These are phyloP conservation scores for Lophotriccus pileatus DNA, from an alignment of 2,797 vertebrate species.

Conservation along the genomic window DNA sequence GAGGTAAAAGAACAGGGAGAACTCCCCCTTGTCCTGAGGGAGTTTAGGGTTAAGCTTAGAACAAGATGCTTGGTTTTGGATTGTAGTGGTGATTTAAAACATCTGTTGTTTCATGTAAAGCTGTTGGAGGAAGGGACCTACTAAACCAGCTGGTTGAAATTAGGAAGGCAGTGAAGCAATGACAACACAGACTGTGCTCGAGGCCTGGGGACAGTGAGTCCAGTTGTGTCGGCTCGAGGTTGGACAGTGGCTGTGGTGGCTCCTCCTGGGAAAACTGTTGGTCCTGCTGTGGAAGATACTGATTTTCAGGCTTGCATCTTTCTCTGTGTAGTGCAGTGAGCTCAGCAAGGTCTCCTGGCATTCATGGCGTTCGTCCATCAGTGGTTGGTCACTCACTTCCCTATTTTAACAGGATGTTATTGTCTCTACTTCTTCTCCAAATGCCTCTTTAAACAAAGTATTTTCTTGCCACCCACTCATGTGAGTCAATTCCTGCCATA, in stretches of 20 bases:
- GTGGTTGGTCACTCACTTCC: background rate
- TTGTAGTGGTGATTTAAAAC: background rate
- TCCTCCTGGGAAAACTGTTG: background rate
- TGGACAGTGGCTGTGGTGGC: background rate
- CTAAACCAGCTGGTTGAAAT: background rate
- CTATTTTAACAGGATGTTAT: background rate
- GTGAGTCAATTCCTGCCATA: background rate
- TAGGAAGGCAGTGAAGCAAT: background rate
- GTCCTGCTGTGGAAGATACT: background rate
- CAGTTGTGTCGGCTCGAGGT: background rate
- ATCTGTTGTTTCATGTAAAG: background rate
- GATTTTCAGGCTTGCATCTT: background rate
- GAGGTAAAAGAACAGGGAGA: background rate
- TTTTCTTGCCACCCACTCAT: background rate
- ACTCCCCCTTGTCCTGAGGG: background rate
- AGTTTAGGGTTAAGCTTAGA: background rate
- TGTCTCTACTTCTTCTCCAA: background rate
- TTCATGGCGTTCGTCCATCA: background rate
- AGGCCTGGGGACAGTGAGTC: background rate
- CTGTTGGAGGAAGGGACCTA: background rate
- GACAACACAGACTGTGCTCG: accelerated
- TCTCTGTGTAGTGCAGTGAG: background rate
- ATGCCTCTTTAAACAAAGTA: background rate
- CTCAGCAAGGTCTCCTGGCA: background rate
- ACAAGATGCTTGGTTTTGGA: background rate